Percentiles rank a stretch among this genome's conserved stretches.
phyloP scores from a whole-genome alignment of 2,797 vertebrate genomes.

The Babyrousa celebensis region DNA sequence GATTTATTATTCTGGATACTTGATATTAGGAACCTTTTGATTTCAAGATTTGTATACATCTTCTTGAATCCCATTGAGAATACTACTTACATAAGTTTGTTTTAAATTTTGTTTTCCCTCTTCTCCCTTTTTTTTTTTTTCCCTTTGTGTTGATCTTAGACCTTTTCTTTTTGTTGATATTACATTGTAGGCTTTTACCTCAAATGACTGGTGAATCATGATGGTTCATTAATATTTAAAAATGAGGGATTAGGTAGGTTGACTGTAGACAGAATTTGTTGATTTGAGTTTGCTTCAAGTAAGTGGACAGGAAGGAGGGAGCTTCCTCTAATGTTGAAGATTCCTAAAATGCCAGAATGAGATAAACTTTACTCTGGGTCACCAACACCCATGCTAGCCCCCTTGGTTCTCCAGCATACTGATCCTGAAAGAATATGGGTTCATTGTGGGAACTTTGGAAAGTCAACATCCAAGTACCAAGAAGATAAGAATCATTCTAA shows the following conservation, averaged over 20 bases:
- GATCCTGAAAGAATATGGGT: not conserved
- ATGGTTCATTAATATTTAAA: not conserved
- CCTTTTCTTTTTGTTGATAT: slow-evolving; percentile 28
- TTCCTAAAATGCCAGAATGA: not conserved
- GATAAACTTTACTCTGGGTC: not conserved
- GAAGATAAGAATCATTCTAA: not conserved
- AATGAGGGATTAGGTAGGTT: not conserved
- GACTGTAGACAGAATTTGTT: not conserved
- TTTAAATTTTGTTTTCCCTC: not conserved
- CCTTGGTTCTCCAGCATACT: not conserved
- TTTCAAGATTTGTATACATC: not conserved
- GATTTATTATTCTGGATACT: not conserved
- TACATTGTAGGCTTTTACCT: not conserved
- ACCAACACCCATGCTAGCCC: not conserved
- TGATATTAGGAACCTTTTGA: not conserved
- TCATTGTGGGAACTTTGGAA: not conserved
- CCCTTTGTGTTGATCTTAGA: not conserved
- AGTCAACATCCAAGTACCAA: not conserved
- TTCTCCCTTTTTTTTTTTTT: not conserved
- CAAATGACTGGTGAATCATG: not conserved
- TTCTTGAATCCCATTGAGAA: not conserved
- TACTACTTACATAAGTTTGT: not conserved
- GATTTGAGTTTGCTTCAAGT: not conserved
- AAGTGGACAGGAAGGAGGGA: not conserved
- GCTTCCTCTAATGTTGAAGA: not conserved